A percentile compares a stretch with the other conserved stretches of the same genome.
Evolutionary conservation across 2,797 vertebrate species (phyloP).

Genomic region (Phoxinus dragarum): DNA sequence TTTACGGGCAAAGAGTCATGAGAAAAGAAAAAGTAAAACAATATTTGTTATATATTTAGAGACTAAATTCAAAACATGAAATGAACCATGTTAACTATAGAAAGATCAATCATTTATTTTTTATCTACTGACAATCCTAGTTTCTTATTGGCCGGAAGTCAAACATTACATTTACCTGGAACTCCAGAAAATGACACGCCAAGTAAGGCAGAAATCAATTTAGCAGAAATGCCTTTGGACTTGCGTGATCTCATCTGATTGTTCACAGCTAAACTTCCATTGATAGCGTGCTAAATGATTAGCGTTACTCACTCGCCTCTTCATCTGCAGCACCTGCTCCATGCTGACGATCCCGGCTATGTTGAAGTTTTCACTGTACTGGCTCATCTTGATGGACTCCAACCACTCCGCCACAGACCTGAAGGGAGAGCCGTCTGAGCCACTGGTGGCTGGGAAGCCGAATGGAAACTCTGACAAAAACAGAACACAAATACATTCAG

Average conservation of each 20-base stretch:
- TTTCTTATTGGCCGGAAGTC: background rate
- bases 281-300: background rate
- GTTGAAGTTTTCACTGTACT: conserved; percentile 93
- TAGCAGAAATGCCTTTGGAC: conserved; percentile 26
- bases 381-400: conserved; percentile 97
- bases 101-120: background rate
- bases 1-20: background rate
- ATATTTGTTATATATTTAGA: background rate
- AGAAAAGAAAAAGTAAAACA: background rate
- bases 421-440: conserved; percentile 91
- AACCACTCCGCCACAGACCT: conserved; percentile 93
- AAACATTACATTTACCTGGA: background rate
- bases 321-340: conserved; percentile 96
- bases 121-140: background rate
- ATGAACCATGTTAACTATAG: background rate
- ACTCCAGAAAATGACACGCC: background rate
- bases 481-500: conserved; percentile 54
- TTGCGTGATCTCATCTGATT: conserved; percentile 28
- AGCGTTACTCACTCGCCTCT: conserved; percentile 86
- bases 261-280: conserved; percentile 21
- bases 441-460: conserved; percentile 94
- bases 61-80: background rate
- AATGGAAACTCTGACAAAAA: conserved; percentile 88
- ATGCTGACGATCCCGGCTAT: conserved; percentile 87
- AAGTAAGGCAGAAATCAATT: background rate